Conservation (phyloP, 2,113 vertebrate genomes). For the Cyprinus carpio region DNA sequence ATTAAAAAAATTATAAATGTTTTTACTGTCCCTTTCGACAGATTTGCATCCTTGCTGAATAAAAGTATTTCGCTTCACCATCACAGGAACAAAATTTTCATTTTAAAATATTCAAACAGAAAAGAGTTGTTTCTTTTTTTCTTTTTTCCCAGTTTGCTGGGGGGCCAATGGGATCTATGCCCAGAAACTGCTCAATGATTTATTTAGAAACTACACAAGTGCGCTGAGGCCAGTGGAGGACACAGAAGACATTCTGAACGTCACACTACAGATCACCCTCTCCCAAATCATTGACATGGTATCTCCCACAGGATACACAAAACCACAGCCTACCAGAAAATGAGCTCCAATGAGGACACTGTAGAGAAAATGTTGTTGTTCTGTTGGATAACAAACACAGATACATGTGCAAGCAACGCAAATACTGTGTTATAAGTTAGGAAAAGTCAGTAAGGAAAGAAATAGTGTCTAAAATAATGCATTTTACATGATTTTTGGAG, state of each 20-base stretch:
- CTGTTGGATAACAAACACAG: not conserved
- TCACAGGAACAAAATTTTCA: not conserved
- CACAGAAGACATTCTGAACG: slow-evolving; percentile 83
- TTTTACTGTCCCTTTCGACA: not conserved
- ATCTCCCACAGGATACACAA: slow-evolving; percentile 35
- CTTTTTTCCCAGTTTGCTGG: slow-evolving; percentile 67
- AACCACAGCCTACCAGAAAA: not conserved
- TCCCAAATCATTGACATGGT: slow-evolving; percentile 96
- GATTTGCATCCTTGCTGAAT: not conserved
- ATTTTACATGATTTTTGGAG: not conserved
- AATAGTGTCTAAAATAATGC: not conserved
- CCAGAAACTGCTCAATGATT: slow-evolving; percentile 82
- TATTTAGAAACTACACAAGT: slow-evolving; percentile 86
- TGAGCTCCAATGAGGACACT: not conserved
- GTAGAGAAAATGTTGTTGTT: not conserved
- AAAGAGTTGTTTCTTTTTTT: not conserved
- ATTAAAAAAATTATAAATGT: too few relatives aligned
- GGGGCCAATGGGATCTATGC: slow-evolving; percentile 80
- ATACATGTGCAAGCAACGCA: not conserved
- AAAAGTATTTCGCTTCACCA: not conserved
- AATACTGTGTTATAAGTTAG: not conserved
- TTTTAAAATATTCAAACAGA: too few relatives aligned
- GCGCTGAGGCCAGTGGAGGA: slow-evolving; percentile 87
- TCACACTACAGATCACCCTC: slow-evolving; percentile 88
- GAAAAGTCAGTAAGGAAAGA: not conserved